Base-by-base conservation (phyloP, 1,140 invertebrate genomes). In the Megalopta genalis region DNA sequence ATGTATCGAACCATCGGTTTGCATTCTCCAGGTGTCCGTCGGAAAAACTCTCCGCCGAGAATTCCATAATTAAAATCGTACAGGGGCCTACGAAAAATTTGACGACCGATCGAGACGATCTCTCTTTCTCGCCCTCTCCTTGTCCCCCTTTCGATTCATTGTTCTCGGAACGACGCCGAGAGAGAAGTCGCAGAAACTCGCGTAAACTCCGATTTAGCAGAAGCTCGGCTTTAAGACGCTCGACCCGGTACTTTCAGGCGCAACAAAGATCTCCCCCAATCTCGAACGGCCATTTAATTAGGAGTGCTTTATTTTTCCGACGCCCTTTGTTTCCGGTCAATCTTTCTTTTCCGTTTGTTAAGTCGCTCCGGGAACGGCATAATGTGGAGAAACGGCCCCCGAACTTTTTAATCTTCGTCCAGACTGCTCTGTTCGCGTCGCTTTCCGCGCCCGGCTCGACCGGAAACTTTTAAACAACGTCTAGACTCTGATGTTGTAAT, bases 231-330 rank as follows among this genome's bases (percentile, higher is more conserved):
- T 87, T 87, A 87, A 87, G 74, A 73, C 46, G 67, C 6, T 52
- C 76, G 60, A 63, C 59, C 39, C 27, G 23, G 71, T 68, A 71
- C 75, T 84, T 72, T 65, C 77, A 77, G 42, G 75, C 77, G 21
- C 52, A 77, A 82, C 85, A 82, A 87, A 85, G 82, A 82, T 85
- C 81, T 25, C 64, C 75, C 78, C 78, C 64, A 72, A 74, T 82
- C 73, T 66, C 72, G 77, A 86, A 80, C 75, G 62, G 83, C 87
- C 88, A 86, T 91, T 91, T 91, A 92, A 93, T 93, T 92, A 92
- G 85, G 86, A 88, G 81, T 80, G 83, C 88, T 90, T 91, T 91
- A 90, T 90, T 89, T 86, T 82, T 71, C 82, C 86, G 69, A 77
- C 81, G 67, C 46, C 85, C 85, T 90, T 90, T 90, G 86, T 90